These are phyloP conservation scores for Gymnoscopelus microlampas DNA, from an alignment of 2,797 vertebrate genomes.

Conservation along the genomic window DNA sequence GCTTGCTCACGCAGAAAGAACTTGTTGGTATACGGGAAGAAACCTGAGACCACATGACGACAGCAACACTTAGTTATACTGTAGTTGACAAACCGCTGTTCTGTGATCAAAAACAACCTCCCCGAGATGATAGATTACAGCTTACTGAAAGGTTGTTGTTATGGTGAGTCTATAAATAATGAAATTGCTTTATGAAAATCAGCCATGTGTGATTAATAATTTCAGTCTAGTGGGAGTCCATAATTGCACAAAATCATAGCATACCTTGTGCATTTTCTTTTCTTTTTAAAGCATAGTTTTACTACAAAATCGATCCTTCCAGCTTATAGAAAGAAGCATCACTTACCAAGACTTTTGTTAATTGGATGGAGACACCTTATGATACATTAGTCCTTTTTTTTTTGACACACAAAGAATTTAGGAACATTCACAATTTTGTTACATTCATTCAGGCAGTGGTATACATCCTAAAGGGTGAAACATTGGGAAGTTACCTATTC, in stretches of 20 bases:
- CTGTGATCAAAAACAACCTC: background rate
- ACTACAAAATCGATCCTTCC: constrained; percentile 20
- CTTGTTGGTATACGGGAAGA: constrained; percentile 83
- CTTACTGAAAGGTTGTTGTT: too few species aligned
- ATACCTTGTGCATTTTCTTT: background rate
- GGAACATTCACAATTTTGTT: constrained; percentile 57
- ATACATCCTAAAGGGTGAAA: constrained; percentile 51
- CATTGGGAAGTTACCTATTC: constrained; percentile 17
- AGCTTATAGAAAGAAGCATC: constrained; percentile 66
- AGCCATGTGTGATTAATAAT: constrained; percentile 16
- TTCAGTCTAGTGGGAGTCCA: constrained; percentile 21
- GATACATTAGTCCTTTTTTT: constrained; percentile 65
- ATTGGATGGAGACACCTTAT: constrained; percentile 64
- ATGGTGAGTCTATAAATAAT: background rate
- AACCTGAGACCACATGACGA: constrained; percentile 76
- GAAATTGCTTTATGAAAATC: constrained; percentile 13
- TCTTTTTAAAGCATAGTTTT: constrained; percentile 13
- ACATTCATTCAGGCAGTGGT: constrained; percentile 44
- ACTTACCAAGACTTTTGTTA: constrained; percentile 72
- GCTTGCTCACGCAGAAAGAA: constrained; percentile 77
- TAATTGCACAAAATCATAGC: constrained; percentile 4
- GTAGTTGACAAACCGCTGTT: constrained; percentile 3
- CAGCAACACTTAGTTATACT: constrained; percentile 14
- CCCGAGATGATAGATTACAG: too few species aligned
- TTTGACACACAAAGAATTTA: constrained; percentile 54